Evolutionary conservation across 1,140 invertebrate species (phyloP), one percentile per base, ranked within the genome.

Genomic region (Hycleus cichorii): DNA sequence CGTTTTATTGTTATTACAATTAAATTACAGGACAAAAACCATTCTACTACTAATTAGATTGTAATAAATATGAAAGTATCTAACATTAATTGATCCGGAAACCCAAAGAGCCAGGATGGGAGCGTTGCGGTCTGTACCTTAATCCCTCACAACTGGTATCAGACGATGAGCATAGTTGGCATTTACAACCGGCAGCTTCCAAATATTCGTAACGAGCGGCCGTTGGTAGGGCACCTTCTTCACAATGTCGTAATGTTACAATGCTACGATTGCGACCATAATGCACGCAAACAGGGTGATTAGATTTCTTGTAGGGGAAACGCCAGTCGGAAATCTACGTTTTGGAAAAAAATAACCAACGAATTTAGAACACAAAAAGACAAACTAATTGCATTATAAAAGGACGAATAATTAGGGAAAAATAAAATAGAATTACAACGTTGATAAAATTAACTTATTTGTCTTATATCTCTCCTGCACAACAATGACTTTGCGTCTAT

Each of bases 271-370:
- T 78, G 1, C 82, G 75, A 2, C 80, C 78, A 2, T 83, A 84
- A 68, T 91, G 90, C 10, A 90, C 83, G 73, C 91, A 93, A 1
- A 93, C 89, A 0, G 88, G 88, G 71, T 93, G 90, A 62, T 83
- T 81, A 3, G 88, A 89, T 39, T 84, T 80, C 71, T 91, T 93
- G 69, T 84, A 93, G 0, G 91, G 91, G 71, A 92, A 91, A 68
- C 88, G 81, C 83, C 86, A 93, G 73, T 93, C 89, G 0, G 87
- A 84, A 54, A 91, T 89, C 84, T 86, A 47, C 32, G 3, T 32
- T 18, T 32, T 65, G 63, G 7, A 54, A 52, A 48, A 24, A 11
- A 18, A 46, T 25, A 40, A 44, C 27, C 11, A 44, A 8, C n/a
- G 18, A 18, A 18, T 1, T 18, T 18, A 18, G 18, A 52, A 43